Evolutionary conservation across 1,140 invertebrate species (phyloP).

Genomic region (Papilio polytes): DNA sequence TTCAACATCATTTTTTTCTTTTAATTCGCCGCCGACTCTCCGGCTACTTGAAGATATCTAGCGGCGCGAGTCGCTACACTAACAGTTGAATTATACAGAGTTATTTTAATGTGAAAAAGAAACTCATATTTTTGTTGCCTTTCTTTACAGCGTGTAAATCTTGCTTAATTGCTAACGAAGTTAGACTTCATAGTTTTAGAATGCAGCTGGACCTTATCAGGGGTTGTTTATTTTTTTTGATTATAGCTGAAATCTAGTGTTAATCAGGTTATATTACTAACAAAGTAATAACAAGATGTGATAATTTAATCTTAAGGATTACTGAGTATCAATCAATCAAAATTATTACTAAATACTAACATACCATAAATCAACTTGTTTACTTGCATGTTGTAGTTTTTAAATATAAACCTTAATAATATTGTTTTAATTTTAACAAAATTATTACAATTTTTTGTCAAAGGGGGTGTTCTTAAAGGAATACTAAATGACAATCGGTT

Average conservation of each 20-base stretch:
- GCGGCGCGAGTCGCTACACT: background rate
- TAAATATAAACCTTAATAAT: too few relatives aligned
- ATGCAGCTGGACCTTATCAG: background rate
- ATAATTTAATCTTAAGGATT: too few relatives aligned
- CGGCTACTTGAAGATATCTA: slow-evolving; percentile 17
- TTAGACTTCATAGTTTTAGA: background rate
- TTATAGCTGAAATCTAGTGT: background rate
- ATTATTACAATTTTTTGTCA: background rate
- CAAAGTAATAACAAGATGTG: too few relatives aligned
- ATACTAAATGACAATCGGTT: slow-evolving; percentile 11
- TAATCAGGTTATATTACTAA: background rate
- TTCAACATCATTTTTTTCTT: slow-evolving; percentile 31
- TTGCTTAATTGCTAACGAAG: background rate
- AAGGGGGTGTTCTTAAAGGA: background rate
- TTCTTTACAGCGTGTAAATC: background rate
- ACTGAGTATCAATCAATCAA: too few relatives aligned
- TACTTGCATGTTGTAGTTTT: too few relatives aligned
- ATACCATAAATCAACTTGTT: too few relatives aligned
- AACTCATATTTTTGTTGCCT: background rate
- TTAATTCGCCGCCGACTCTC: slow-evolving; percentile 14
- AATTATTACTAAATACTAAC: too few relatives aligned
- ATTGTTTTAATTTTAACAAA: too few relatives aligned
- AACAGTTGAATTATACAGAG: slow-evolving; percentile 17
- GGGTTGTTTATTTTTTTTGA: background rate
- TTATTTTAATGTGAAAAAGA: background rate